Percentiles rank a stretch among this genome's conserved stretches.
Conservation (phyloP, 1,140 invertebrate species). For the Rhysida immarginata region DNA sequence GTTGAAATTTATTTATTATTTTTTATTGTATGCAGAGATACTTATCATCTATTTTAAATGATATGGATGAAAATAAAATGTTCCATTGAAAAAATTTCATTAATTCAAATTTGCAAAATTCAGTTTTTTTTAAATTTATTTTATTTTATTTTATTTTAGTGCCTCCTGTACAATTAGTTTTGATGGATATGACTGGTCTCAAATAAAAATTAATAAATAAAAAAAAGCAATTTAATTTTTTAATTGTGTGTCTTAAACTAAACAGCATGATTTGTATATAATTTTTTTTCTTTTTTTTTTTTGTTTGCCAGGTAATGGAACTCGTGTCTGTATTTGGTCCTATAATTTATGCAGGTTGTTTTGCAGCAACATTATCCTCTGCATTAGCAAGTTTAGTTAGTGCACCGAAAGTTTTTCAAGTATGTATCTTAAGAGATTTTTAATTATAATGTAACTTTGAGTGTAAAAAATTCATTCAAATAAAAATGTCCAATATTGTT, state of each 20-base stretch:
- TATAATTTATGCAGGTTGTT: constrained; percentile 42
- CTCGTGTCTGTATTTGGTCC: constrained; percentile 35
- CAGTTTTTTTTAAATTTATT: neutral
- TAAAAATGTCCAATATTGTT: too few relatives aligned
- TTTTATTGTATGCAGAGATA: too few relatives aligned
- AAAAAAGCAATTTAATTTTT: neutral
- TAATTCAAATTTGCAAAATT: neutral
- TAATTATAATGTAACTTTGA: too few relatives aligned
- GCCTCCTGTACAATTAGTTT: neutral
- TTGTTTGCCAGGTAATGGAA: constrained; percentile 31
- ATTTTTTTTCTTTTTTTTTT: neutral
- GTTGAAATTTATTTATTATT: too few relatives aligned
- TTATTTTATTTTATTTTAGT: neutral
- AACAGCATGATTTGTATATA: neutral
- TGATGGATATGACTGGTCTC: neutral
- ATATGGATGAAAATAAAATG: too few relatives aligned
- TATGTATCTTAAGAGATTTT: too few relatives aligned
- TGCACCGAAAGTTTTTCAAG: constrained; percentile 46
- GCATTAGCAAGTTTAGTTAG: constrained; percentile 44
- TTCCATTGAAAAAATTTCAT: too few relatives aligned
- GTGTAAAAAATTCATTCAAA: too few relatives aligned
- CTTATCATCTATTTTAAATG: too few relatives aligned
- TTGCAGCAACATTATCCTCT: constrained; percentile 45
- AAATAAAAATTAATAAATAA: neutral
- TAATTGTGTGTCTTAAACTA: neutral